phyloP scores from a whole-genome alignment of 35 echinoderm and acorn worm species.

The Apostichopus parvimensis region DNA sequence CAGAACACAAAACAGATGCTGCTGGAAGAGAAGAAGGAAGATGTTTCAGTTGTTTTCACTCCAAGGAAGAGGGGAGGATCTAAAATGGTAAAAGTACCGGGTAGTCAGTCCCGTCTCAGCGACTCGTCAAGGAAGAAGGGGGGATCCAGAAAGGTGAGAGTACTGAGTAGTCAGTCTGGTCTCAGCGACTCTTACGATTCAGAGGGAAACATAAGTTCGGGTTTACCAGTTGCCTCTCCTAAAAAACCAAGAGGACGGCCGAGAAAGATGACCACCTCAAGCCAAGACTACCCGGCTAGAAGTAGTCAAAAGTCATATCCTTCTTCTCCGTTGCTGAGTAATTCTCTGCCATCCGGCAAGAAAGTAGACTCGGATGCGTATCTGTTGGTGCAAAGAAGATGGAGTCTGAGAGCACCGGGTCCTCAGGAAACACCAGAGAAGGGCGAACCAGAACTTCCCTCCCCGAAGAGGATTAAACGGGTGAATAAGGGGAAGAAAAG shows the following conservation, averaged over 20 bases:
- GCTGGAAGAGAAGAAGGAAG: too few relatives aligned
- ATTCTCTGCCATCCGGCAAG: background rate
- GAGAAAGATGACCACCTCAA: background rate
- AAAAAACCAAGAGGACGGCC: background rate
- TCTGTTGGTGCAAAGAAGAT: background rate
- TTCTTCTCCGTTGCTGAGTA: background rate
- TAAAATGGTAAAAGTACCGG: background rate
- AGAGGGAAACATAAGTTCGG: background rate
- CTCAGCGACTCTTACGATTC: background rate
- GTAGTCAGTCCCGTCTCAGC: background rate
- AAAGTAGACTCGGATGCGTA: background rate
- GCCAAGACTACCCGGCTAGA: background rate
- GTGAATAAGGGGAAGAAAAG: background rate
- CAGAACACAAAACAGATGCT: background rate
- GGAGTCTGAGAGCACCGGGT: background rate
- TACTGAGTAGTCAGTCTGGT: background rate
- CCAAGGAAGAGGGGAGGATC: slow-evolving; percentile 1
- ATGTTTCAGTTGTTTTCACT: background rate
- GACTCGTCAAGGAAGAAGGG: background rate
- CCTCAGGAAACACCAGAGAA: slow-evolving; percentile 9
- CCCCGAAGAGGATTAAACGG: background rate
- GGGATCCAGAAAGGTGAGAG: background rate
- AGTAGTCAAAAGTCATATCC: background rate
- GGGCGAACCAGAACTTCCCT: background rate
- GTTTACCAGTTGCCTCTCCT: background rate